phyloP scores from a whole-genome alignment of 2,113 vertebrate species.

The Istiophorus platypterus region DNA sequence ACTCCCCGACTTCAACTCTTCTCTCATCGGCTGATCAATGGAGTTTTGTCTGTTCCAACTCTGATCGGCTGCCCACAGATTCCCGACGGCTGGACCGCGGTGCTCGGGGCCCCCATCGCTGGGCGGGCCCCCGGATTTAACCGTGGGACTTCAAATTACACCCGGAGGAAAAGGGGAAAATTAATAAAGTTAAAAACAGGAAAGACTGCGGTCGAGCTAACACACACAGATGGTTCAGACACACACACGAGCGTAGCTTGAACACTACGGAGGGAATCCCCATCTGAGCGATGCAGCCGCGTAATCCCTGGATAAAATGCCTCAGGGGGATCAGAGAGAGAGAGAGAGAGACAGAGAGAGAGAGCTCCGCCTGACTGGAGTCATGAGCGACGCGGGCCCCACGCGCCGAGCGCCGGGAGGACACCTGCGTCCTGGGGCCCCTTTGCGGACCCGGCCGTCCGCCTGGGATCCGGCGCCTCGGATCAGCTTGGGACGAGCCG shows the following conservation, averaged over 20 bases:
- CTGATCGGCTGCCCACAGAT: conserved; percentile 32
- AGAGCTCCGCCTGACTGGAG: conserved; percentile 56
- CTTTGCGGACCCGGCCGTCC: too few species aligned
- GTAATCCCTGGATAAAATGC: conserved; percentile 64
- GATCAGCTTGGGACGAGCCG: not conserved
- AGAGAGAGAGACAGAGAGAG: too few species aligned
- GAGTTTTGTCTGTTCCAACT: conserved; percentile 15
- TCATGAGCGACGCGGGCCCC: not conserved
- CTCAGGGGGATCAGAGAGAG: conserved; percentile 42
- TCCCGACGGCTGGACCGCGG: too few species aligned
- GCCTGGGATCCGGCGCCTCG: not conserved
- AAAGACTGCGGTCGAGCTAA: conserved; percentile 54
- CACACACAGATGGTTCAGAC: conserved; percentile 18
- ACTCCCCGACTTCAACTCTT: not conserved
- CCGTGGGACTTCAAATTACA: conserved; percentile 48
- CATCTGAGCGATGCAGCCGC: conserved; percentile 50
- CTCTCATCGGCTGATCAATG: conserved; percentile 8
- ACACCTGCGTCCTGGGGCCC: conserved; percentile 30
- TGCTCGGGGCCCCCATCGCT: too few species aligned
- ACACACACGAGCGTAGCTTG: conserved; percentile 26
- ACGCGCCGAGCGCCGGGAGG: conserved; percentile 21
- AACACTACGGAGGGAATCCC: conserved; percentile 72
- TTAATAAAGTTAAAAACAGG: conserved; percentile 64
- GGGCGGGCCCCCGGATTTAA: conserved; percentile 48
- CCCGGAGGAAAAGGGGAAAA: conserved; percentile 42